Percentiles rank a stretch among this genome's conserved stretches.
Evolutionary conservation across 2,797 vertebrate genomes (phyloP).

Genomic region (Vireo griseus): DNA sequence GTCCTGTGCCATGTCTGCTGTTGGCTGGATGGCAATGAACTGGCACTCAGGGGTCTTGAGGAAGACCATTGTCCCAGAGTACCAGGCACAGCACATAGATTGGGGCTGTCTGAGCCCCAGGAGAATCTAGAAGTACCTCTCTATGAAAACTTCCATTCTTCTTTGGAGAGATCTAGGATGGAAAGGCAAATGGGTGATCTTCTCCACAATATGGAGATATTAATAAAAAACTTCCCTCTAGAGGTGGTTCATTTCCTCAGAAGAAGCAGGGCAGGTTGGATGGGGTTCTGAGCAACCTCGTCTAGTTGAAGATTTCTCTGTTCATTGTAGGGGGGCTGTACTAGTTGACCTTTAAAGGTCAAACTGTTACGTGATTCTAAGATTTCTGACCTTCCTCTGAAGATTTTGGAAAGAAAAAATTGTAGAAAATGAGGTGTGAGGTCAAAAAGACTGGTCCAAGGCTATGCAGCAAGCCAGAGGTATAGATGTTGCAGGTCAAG

Average conservation of each 20-base stretch:
- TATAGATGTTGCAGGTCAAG: neutral
- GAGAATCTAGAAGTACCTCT: neutral
- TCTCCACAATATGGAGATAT: neutral
- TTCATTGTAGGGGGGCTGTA: neutral
- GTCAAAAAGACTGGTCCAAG: neutral
- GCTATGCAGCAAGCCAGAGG: neutral
- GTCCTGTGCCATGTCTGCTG: fast-evolving
- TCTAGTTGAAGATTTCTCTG: neutral
- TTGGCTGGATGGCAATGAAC: neutral
- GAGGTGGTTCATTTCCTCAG: neutral
- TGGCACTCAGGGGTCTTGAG: fast-evolving
- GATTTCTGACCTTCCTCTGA: neutral
- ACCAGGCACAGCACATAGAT: neutral
- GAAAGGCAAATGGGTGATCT: neutral
- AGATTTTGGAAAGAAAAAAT: neutral
- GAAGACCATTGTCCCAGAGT: neutral
- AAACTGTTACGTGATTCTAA: neutral
- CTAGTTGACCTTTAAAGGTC: neutral
- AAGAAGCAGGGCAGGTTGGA: neutral
- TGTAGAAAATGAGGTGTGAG: neutral
- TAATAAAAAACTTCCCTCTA: neutral
- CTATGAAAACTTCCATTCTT: neutral
- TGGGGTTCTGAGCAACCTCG: neutral
- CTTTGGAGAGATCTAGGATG: neutral
- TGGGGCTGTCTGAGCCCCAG: neutral